Conservation (phyloP, 2,113 vertebrate species). For the Hemiprocne comata region DNA sequence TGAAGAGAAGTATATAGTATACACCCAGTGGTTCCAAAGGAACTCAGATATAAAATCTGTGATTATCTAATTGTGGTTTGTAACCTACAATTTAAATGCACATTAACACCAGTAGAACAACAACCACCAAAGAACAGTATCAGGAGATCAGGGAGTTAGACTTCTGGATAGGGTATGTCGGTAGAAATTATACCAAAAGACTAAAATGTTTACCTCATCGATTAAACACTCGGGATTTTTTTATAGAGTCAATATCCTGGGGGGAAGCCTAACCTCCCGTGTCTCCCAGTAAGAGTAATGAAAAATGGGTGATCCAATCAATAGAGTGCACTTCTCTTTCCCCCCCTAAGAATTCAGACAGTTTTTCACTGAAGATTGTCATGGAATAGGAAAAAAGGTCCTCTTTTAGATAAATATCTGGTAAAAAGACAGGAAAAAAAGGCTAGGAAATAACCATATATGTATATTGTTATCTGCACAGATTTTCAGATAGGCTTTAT, state of each 20-base stretch:
- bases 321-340: fast-evolving
- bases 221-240: not conserved
- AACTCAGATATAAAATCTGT: not conserved
- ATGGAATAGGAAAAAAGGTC: not conserved
- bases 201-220: not conserved
- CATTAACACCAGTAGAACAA: not conserved
- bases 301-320: not conserved
- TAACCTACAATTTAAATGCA: not conserved
- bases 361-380: not conserved
- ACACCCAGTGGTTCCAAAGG: not conserved
- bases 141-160: not conserved
- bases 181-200: not conserved
- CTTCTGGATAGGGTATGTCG: not conserved
- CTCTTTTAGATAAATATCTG: not conserved
- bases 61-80: not conserved
- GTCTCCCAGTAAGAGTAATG: not conserved
- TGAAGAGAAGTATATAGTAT: not conserved
- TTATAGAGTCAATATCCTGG: not conserved
- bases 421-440: not conserved
- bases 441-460: not conserved
- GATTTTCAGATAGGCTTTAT: not conserved
- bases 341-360: fast-evolving
- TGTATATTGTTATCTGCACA: not conserved
- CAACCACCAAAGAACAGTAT: not conserved
- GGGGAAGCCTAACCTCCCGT: not conserved